phyloP scores from a whole-genome alignment of 1,140 invertebrate species.

The Rhizoglyphus robini region DNA sequence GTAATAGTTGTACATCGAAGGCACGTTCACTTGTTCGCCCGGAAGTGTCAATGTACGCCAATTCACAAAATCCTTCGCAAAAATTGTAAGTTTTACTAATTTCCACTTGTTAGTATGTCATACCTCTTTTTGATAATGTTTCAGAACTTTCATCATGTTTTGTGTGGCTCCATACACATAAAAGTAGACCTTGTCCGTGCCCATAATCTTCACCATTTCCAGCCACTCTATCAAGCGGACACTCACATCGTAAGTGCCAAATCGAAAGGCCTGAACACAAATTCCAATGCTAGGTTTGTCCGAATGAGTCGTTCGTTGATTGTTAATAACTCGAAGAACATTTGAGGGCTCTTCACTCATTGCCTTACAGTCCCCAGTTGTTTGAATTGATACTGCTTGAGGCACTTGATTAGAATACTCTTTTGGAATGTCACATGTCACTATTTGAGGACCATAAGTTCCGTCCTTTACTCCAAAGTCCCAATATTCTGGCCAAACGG shows the following conservation, averaged over 20 bases:
- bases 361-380: constrained; percentile 40
- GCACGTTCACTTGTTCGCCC: too few species aligned
- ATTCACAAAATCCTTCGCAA: constrained; percentile 5
- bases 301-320: constrained; percentile 31
- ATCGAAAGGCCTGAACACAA: constrained; percentile 19
- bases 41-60: constrained; percentile 12
- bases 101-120: background rate
- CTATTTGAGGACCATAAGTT: constrained; percentile 74
- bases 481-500: constrained; percentile 77
- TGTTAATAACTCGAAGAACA: constrained; percentile 68
- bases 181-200: constrained; percentile 17
- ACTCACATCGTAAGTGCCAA: constrained; percentile 17
- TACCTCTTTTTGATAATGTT: constrained; percentile 14
- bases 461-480: constrained; percentile 72
- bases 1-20: too few species aligned
- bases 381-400: constrained; percentile 45
- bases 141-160: constrained; percentile 12
- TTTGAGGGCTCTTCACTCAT: constrained; percentile 78
- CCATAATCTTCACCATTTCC: constrained; percentile 9
- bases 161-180: constrained; percentile 1
- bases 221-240: constrained; percentile 18
- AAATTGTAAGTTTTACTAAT: background rate
- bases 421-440: constrained; percentile 63
- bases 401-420: constrained; percentile 42
- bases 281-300: constrained; percentile 10